These are phyloP conservation scores for Chloroceryle inda DNA, from an alignment of 2,797 vertebrate genomes.

Conservation along the genomic window DNA sequence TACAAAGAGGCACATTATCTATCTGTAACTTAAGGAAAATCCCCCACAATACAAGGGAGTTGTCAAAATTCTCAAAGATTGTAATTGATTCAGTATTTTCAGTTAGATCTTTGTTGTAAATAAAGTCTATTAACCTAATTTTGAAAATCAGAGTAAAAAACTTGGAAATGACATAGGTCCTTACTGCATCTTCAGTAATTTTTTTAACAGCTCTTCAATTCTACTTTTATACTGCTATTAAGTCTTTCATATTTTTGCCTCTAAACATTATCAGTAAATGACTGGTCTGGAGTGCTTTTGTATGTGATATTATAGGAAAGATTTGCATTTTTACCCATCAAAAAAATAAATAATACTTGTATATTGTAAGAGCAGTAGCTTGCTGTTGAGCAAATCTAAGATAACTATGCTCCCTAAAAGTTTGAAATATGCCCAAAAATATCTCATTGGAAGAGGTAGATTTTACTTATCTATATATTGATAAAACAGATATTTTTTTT, in stretches of 20 bases:
- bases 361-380: not conserved
- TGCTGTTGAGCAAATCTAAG: not conserved
- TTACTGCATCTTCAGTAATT: not conserved
- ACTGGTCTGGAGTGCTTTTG: not conserved
- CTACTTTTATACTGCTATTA: not conserved
- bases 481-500: not conserved
- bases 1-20: not conserved
- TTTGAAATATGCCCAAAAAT: not conserved
- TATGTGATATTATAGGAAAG: not conserved
- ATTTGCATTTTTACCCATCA: not conserved
- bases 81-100: not conserved
- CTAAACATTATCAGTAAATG: not conserved
- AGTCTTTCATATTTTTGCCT: not conserved
- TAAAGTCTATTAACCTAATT: not conserved
- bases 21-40: not conserved
- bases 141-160: not conserved
- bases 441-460: not conserved
- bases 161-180: not conserved
- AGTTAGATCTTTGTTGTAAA: not conserved
- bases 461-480: not conserved
- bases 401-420: not conserved
- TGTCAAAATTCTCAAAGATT: not conserved
- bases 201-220: not conserved
- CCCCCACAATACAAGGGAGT: not conserved
- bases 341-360: not conserved